phyloP scores from a whole-genome alignment of 2,888 invertebrate species.

The Saturnia pavonia region DNA sequence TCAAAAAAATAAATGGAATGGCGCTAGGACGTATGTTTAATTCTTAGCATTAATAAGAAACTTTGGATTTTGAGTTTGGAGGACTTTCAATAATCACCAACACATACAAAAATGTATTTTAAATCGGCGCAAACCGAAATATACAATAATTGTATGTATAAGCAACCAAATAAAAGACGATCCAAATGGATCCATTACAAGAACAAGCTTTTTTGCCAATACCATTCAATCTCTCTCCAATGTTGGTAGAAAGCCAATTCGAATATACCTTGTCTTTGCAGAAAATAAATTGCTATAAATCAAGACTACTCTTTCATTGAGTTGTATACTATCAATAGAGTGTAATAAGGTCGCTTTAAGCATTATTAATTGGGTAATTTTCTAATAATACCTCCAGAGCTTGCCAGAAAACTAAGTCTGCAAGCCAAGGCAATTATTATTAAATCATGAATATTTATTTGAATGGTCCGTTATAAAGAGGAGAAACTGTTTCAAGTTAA shows the following conservation, averaged over 20 bases:
- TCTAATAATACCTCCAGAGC: not conserved
- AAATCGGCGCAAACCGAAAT: not conserved
- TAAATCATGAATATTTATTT: not conserved
- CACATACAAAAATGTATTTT: not conserved
- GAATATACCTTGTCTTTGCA: slow-evolving; percentile 53
- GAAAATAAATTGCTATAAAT: slow-evolving; percentile 50
- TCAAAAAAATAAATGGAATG: no score
- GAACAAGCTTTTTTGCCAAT: slow-evolving; percentile 50
- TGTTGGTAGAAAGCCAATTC: slow-evolving; percentile 58
- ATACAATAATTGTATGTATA: not conserved
- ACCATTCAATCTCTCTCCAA: slow-evolving; percentile 43
- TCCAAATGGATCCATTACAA: slow-evolving; percentile 32
- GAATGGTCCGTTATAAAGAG: not conserved
- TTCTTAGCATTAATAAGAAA: not conserved
- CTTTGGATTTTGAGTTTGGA: no score
- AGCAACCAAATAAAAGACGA: slow-evolving; percentile 13
- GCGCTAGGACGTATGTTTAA: no score
- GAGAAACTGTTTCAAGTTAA: no score
- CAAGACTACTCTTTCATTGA: slow-evolving; percentile 14
- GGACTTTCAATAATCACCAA: not conserved
- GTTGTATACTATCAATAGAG: slow-evolving; percentile 17
- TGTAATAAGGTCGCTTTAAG: slow-evolving; percentile 13
- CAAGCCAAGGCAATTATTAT: not conserved
- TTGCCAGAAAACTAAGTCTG: not conserved
- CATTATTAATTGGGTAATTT: slow-evolving; percentile 14